Evolutionary conservation across 2,797 vertebrate species (phyloP).

Genomic region (Meda fulgida): DNA sequence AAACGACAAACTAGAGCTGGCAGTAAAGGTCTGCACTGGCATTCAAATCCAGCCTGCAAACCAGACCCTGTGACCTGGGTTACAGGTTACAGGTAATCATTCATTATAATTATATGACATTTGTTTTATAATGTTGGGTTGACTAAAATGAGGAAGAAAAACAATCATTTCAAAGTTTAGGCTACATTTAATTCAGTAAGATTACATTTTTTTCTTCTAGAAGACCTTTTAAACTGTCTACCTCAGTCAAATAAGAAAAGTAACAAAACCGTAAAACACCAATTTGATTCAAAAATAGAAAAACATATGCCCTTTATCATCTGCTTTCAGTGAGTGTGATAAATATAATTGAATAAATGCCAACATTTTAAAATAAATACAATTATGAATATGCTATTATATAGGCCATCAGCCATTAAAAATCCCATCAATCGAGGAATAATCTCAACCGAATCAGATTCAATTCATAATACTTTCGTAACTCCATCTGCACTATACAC

Average conservation of each 20-base stretch:
- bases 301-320: not conserved
- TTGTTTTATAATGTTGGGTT: too few species aligned
- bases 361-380: not conserved
- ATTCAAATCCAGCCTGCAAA: not conserved
- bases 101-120: too few species aligned
- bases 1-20: conserved; percentile 5
- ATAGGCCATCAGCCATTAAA: not conserved
- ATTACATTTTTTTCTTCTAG: too few species aligned
- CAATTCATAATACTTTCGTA: not conserved
- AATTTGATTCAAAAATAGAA: too few species aligned
- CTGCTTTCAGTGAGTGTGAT: not conserved
- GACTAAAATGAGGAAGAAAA: too few species aligned
- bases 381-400: not conserved
- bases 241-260: too few species aligned
- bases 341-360: not conserved
- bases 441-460: conserved; percentile 1
- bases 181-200: too few species aligned
- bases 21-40: not conserved
- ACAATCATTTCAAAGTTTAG: too few species aligned
- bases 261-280: too few species aligned
- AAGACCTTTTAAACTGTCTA: too few species aligned
- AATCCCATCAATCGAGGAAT: not conserved
- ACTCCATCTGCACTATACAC: not conserved
- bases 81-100: too few species aligned
- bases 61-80: not conserved